Conservation (phyloP, 2,113 vertebrate species). For the Bagarius yarrelli region DNA sequence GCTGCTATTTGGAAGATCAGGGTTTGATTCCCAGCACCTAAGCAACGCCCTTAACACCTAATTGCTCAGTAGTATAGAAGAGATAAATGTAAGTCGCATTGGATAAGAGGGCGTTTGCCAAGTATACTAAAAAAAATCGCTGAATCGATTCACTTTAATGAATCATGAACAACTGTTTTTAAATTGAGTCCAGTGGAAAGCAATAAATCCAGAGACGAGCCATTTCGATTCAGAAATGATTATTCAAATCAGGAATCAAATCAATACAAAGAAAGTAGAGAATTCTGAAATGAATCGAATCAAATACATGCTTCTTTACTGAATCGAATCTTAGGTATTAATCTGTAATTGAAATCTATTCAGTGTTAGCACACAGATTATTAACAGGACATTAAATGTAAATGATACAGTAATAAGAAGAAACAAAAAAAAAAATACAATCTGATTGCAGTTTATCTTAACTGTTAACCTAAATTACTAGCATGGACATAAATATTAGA, state of each 20-base stretch:
- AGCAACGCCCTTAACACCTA: no score
- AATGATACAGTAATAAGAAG: background rate
- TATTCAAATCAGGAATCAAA: background rate
- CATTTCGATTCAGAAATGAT: background rate
- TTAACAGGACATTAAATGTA: background rate
- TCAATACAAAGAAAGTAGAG: background rate
- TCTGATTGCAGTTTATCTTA: constrained; percentile 1
- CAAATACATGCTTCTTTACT: background rate
- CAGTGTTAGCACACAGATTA: background rate
- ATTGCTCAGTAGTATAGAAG: no score
- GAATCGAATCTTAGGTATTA: background rate
- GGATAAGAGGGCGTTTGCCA: no score
- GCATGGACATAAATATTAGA: background rate
- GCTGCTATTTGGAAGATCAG: no score
- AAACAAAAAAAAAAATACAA: background rate
- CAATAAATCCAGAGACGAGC: background rate
- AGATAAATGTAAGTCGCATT: no score
- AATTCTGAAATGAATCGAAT: background rate
- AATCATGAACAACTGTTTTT: background rate
- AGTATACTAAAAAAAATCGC: background rate
- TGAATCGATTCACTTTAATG: background rate
- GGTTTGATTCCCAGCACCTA: no score
- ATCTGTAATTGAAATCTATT: background rate
- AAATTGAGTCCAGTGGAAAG: background rate
- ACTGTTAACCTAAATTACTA: background rate